phyloP scores from a whole-genome alignment of 2,113 vertebrate genomes.

The Sarotherodon lohbergeri region DNA sequence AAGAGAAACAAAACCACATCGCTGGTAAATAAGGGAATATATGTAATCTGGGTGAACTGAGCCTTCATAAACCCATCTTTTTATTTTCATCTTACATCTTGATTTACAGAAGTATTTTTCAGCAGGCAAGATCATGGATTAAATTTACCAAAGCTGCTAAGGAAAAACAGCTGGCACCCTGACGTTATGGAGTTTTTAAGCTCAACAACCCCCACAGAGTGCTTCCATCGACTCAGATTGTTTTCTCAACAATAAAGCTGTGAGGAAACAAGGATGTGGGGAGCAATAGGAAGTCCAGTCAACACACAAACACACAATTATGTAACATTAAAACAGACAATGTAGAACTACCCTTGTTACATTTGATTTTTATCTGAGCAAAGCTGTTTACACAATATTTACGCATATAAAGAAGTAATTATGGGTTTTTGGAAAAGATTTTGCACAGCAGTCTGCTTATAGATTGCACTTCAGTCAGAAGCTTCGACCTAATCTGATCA shows the following conservation, averaged over 20 bases:
- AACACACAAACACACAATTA: neutral
- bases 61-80: neutral
- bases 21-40: neutral
- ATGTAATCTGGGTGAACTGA: neutral
- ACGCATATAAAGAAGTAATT: neutral
- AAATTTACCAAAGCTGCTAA: neutral
- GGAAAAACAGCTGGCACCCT: neutral
- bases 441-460: neutral
- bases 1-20: neutral
- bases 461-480: neutral
- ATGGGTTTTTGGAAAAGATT: neutral
- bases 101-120: neutral
- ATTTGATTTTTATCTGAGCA: neutral
- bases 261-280: neutral
- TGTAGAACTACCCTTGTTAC: neutral
- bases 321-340: neutral
- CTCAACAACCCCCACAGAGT: conserved; percentile 22
- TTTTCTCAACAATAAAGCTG: neutral
- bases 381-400: neutral
- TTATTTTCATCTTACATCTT: neutral
- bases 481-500: neutral
- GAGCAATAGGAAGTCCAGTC: neutral
- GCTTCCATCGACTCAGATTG: neutral
- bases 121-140: neutral
- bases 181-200: neutral